These are phyloP conservation scores for Parambassis ranga DNA, from an alignment of 2,797 vertebrate species.

Conservation along the genomic window DNA sequence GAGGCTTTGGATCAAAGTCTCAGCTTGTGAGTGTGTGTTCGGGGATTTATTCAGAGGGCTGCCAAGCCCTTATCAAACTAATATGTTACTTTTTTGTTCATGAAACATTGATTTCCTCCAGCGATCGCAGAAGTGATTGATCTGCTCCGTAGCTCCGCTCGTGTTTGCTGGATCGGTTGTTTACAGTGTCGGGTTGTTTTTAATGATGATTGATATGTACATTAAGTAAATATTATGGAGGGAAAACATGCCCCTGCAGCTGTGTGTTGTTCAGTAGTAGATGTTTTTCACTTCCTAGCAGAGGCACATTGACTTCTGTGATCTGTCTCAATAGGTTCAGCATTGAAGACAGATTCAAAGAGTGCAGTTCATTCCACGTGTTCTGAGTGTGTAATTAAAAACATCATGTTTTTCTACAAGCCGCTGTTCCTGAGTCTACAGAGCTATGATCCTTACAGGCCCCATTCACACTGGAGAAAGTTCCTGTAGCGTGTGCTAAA, in stretches of 20 bases:
- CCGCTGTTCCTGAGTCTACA: no score
- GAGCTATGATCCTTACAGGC: no score
- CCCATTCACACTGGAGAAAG: no score
- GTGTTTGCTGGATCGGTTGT: slow-evolving; percentile 37
- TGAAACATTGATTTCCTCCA: slow-evolving; percentile 58
- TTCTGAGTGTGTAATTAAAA: neutral
- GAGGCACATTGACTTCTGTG: neutral
- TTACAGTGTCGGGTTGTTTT: slow-evolving; percentile 41
- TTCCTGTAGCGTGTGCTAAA: no score
- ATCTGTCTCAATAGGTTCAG: neutral
- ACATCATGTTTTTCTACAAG: no score
- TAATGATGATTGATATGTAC: slow-evolving; percentile 26
- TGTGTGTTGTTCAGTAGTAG: neutral
- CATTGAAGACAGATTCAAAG: neutral
- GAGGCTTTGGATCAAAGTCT: slow-evolving; percentile 74
- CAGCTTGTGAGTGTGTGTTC: slow-evolving; percentile 24
- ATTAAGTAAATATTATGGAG: slow-evolving; percentile 34
- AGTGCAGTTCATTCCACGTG: neutral
- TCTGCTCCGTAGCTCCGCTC: slow-evolving; percentile 22
- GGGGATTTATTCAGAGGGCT: slow-evolving; percentile 61
- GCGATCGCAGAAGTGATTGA: slow-evolving; percentile 49
- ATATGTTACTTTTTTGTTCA: slow-evolving; percentile 45
- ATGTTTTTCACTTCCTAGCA: slow-evolving; percentile 7
- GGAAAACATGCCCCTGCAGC: slow-evolving; percentile 4
- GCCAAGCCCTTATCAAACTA: slow-evolving; percentile 50